A percentile compares a stretch with the other conserved stretches of the same genome.
Evolutionary conservation across 2,113 vertebrate species (phyloP).

Genomic region (Callithrix jacchus): DNA sequence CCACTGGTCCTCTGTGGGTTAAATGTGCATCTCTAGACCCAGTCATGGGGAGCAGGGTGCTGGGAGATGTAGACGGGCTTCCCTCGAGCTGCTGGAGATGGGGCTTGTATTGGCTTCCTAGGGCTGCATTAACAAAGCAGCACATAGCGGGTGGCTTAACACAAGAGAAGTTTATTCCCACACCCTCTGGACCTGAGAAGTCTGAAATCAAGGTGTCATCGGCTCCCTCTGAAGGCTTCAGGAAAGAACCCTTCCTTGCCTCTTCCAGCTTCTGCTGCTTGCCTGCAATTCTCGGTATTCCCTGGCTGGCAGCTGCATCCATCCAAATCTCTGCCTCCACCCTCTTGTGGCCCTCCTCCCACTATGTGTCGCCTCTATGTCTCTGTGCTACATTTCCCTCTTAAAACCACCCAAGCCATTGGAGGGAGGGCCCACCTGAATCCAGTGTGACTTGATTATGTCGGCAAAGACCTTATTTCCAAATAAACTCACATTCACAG

Average conservation of each 20-base stretch:
- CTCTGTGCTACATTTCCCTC: background rate
- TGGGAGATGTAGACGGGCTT: too few species aligned
- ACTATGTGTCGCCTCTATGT: background rate
- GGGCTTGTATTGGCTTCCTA: too few species aligned
- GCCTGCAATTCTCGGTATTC: background rate
- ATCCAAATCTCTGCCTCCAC: background rate
- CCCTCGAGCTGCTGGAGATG: background rate
- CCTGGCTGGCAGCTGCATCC: too few species aligned
- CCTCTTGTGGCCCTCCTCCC: background rate
- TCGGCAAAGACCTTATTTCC: background rate
- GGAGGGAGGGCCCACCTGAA: background rate
- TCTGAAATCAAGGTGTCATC: background rate
- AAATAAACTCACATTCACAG: background rate
- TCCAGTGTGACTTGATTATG: background rate
- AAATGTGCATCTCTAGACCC: background rate
- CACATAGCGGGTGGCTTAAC: background rate
- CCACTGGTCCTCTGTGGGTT: too few species aligned
- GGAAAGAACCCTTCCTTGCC: background rate
- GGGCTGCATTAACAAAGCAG: background rate
- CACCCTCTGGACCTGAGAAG: background rate
- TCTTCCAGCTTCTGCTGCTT: background rate
- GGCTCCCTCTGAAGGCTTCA: background rate
- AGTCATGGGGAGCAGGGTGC: background rate
- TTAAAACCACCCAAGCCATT: background rate
- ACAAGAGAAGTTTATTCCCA: background rate